phyloP scores from a whole-genome alignment of 2,888 invertebrate species.

The Noctua pronuba region DNA sequence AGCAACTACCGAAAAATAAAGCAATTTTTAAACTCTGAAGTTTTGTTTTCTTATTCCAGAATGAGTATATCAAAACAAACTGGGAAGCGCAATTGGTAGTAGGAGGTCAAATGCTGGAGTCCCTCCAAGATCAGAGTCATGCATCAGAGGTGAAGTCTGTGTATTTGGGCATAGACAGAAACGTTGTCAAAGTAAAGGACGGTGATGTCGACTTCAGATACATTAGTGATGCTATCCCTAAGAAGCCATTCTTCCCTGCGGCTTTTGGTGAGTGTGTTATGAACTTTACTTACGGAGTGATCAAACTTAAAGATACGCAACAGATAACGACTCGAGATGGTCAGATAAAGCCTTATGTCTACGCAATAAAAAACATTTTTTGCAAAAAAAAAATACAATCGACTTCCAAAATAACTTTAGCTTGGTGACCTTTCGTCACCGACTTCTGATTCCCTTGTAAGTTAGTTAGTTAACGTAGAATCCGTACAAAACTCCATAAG shows the following conservation, averaged over 20 bases:
- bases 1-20: not conserved
- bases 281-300: not conserved
- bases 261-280: constrained; percentile 71
- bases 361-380: not conserved
- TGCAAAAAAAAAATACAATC: not conserved
- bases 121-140: constrained; percentile 73
- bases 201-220: constrained; percentile 88
- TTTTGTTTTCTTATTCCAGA: constrained; percentile 69
- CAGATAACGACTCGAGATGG: not conserved
- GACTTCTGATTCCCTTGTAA: not conserved
- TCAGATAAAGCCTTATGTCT: not conserved
- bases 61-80: constrained; percentile 48
- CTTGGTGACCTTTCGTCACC: too few species aligned
- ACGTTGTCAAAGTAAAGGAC: constrained; percentile 81
- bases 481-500: not conserved
- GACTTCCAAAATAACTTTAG: not conserved
- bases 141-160: constrained; percentile 74
- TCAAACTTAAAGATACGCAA: not conserved
- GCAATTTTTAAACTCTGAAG: not conserved
- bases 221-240: constrained; percentile 86
- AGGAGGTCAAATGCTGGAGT: constrained; percentile 82
- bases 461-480: not conserved
- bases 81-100: constrained; percentile 66
- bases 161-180: constrained; percentile 87
- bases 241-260: constrained; percentile 88